Evolutionary conservation across 2,888 invertebrate genomes (phyloP).

Genomic region (Tiliacea citrago): DNA sequence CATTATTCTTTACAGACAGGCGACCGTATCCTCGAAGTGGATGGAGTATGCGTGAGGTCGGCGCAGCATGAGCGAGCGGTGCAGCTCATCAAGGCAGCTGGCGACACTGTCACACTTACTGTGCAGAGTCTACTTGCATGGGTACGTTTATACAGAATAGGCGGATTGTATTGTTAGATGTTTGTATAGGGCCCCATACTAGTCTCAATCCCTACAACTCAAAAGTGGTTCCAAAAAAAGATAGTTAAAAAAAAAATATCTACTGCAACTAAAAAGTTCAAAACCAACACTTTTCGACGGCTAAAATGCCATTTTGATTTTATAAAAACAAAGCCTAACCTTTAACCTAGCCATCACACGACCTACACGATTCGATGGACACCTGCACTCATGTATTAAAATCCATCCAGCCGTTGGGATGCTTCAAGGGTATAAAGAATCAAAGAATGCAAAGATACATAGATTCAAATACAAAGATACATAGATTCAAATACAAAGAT

Average conservation of each 20-base stretch:
- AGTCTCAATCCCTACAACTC: not conserved
- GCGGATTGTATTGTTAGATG: not conserved
- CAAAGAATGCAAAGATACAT: not conserved
- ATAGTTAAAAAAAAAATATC: not conserved
- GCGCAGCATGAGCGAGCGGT: slow-evolving; percentile 98
- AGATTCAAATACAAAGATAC: not conserved
- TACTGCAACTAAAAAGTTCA: not conserved
- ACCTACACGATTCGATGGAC: not conserved
- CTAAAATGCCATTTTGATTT: not conserved
- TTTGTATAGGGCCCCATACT: not conserved
- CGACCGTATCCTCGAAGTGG: slow-evolving; percentile 97
- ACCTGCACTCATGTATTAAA: not conserved
- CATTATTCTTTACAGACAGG: slow-evolving; percentile 92
- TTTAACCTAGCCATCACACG: not conserved
- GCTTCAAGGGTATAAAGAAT: not conserved
- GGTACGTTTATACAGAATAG: slow-evolving; percentile 75
- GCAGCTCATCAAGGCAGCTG: slow-evolving; percentile 97
- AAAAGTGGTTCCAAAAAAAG: not conserved
- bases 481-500: not conserved
- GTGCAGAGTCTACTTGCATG: slow-evolving; percentile 94
- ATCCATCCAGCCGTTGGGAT: not conserved
- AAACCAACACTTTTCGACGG: not conserved
- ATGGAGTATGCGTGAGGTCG: slow-evolving; percentile 96
- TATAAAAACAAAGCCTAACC: not conserved
- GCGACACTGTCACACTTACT: slow-evolving; percentile 96